Conservation (phyloP, 2,113 vertebrate genomes). For the Empidonax traillii region DNA sequence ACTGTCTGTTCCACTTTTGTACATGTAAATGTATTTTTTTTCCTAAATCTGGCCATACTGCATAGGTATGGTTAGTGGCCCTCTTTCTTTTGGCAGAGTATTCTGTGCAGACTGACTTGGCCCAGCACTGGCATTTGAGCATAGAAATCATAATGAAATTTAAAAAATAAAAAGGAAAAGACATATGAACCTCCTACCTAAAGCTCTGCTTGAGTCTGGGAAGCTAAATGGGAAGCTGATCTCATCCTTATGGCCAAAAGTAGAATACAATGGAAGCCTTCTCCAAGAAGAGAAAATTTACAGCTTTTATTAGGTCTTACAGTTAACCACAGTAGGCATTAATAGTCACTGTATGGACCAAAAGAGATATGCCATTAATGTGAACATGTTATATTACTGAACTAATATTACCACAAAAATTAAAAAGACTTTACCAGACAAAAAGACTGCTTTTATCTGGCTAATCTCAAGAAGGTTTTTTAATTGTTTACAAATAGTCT, state of each 20-base stretch:
- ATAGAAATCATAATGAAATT: background rate
- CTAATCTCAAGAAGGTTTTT: background rate
- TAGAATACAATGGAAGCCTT: background rate
- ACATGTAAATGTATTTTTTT: background rate
- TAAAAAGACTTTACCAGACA: background rate
- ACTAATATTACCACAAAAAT: slow-evolving; percentile 1
- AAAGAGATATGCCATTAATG: background rate
- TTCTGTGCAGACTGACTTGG: background rate
- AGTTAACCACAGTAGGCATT: background rate
- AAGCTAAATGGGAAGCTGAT: background rate
- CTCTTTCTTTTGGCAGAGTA: background rate
- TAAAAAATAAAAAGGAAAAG: background rate
- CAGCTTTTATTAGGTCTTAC: slow-evolving; percentile 39
- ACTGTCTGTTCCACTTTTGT: background rate
- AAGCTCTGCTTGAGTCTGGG: background rate
- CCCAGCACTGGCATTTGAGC: background rate
- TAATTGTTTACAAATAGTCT: background rate
- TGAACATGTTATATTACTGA: background rate
- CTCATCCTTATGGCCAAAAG: background rate
- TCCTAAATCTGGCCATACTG: background rate
- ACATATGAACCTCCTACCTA: background rate
- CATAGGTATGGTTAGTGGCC: background rate
- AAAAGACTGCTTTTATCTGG: background rate
- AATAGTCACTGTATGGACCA: background rate
- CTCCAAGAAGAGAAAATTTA: background rate